phyloP scores from a whole-genome alignment of 1,140 invertebrate species.

The Listronotus oregonensis region DNA sequence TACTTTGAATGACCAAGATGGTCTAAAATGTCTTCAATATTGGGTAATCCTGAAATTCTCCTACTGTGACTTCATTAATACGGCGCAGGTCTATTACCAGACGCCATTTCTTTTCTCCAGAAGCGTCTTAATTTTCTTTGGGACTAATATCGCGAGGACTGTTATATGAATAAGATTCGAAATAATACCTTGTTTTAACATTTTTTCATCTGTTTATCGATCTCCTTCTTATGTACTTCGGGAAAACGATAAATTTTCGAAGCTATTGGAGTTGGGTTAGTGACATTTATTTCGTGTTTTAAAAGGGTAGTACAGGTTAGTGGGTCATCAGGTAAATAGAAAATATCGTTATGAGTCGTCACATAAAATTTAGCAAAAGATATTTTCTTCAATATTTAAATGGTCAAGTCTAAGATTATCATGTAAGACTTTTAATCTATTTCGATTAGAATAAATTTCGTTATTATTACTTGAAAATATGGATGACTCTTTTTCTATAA shows the following conservation, averaged over 20 bases:
- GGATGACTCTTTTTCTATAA: constrained; percentile 19
- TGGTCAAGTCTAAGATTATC: constrained; percentile 35
- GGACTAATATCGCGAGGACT: constrained; percentile 54
- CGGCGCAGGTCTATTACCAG: constrained; percentile 53
- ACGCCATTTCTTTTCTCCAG: constrained; percentile 10
- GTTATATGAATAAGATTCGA: constrained; percentile 50
- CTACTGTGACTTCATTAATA: constrained; percentile 50
- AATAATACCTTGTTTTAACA: constrained; percentile 56
- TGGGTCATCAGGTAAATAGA: constrained; percentile 38
- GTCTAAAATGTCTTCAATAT: constrained; percentile 59
- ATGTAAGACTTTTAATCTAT: constrained; percentile 16
- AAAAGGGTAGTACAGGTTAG: constrained; percentile 34
- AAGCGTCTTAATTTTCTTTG: constrained; percentile 45
- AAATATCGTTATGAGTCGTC: constrained; percentile 42
- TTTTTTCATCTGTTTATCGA: constrained; percentile 54
- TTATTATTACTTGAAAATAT: constrained; percentile 4
- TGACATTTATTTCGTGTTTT: constrained; percentile 46
- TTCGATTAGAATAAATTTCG: background rate
- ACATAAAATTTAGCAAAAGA: constrained; percentile 25
- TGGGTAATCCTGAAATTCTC: constrained; percentile 59
- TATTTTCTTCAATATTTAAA: constrained; percentile 40
- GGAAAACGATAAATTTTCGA: constrained; percentile 52
- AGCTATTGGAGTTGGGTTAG: constrained; percentile 39
- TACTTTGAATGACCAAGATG: constrained; percentile 54
- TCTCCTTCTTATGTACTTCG: constrained; percentile 53